phyloP scores from a whole-genome alignment of 1,140 invertebrate species.

The Pseudobourletiella spinata region DNA sequence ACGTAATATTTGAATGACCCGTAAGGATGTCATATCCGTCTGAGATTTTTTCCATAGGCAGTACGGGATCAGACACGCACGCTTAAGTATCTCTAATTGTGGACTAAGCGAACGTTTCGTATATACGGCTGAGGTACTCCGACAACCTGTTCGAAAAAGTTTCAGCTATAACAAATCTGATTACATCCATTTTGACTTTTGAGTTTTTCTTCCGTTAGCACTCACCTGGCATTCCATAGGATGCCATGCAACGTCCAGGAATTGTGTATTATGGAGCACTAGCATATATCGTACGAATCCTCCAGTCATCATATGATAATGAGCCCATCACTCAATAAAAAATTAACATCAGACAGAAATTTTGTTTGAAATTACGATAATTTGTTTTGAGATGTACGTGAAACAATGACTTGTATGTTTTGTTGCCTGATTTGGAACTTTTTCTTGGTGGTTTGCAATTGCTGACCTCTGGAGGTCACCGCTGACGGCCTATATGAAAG shows the following conservation, averaged over 20 bases:
- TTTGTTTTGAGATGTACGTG: no score
- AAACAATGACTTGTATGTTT: no score
- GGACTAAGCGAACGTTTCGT: slow-evolving; percentile 71
- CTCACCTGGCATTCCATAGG: slow-evolving; percentile 48
- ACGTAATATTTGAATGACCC: no score
- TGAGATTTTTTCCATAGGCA: slow-evolving; percentile 62
- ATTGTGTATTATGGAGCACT: slow-evolving; percentile 78
- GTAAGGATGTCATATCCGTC: slow-evolving; percentile 69
- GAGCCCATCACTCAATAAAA: slow-evolving; percentile 75
- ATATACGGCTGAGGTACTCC: slow-evolving; percentile 81
- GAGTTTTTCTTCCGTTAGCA: no score
- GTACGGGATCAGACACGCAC: slow-evolving; percentile 65
- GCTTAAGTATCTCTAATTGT: slow-evolving; percentile 70
- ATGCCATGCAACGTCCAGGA: slow-evolving; percentile 69
- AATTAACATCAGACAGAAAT: no score
- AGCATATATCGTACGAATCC: slow-evolving; percentile 61
- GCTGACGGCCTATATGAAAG: no score
- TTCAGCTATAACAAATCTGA: no score
- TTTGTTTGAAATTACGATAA: no score
- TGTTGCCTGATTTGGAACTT: no score
- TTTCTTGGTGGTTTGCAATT: no score
- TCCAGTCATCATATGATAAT: slow-evolving; percentile 75
- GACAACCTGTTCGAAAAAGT: slow-evolving; percentile 74
- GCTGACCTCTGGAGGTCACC: no score
- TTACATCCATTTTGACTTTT: no score